Percentiles rank a stretch among this genome's conserved stretches.
Evolutionary conservation across 2,113 vertebrate genomes (phyloP).

Genomic region (Sander vitreus): DNA sequence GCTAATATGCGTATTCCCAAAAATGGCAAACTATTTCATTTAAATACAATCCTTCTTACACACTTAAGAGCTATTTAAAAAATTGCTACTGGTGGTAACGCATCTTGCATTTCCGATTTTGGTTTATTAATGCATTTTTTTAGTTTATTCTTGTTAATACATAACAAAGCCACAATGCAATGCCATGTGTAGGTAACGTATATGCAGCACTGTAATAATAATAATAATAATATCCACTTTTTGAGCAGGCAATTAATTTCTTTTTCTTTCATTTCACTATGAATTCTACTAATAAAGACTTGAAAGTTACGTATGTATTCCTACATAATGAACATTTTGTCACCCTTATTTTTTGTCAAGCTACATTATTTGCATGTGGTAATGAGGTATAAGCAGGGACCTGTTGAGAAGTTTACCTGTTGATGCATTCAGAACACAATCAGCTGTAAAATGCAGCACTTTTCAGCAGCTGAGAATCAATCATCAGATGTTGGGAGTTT

Average conservation of each 20-base stretch:
- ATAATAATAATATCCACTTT: not conserved
- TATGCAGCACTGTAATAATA: not conserved
- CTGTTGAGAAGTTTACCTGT: too few relatives aligned
- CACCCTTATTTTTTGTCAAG: not conserved
- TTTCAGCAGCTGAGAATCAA: too few relatives aligned
- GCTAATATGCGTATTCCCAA: too few relatives aligned
- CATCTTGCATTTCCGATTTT: too few relatives aligned
- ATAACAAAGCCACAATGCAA: too few relatives aligned
- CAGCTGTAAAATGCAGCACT: not conserved
- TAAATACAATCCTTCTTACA: too few relatives aligned
- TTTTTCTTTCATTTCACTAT: not conserved
- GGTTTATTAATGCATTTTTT: too few relatives aligned
- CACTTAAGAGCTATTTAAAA: too few relatives aligned
- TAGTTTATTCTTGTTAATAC: too few relatives aligned
- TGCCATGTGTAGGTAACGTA: not conserved
- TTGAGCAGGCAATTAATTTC: not conserved
- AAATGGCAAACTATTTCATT: too few relatives aligned
- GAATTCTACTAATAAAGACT: not conserved
- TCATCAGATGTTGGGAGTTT: not conserved
- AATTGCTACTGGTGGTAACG: too few relatives aligned
- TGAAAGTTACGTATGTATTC: not conserved
- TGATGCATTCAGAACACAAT: not conserved
- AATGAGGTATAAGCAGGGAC: not conserved
- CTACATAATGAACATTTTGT: not conserved
- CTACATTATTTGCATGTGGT: not conserved